Evolutionary conservation across 2,797 vertebrate genomes (phyloP).

Genomic region (Toxotes lorentzi): DNA sequence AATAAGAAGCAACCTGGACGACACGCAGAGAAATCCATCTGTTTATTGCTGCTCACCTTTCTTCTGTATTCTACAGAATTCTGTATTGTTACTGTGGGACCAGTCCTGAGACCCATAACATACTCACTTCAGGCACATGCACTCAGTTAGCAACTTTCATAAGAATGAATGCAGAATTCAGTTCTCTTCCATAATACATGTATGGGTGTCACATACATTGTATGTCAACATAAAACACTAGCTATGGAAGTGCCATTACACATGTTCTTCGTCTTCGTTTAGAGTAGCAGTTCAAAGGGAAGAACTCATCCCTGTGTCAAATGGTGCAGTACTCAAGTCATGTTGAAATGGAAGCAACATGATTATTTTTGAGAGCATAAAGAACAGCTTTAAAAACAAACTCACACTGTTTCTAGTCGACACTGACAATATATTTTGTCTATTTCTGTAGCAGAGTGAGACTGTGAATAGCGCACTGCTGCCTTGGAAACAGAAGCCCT

Average conservation of each 20-base stretch:
- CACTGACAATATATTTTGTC: constrained; percentile 34
- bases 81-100: too few species aligned
- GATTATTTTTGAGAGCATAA: not conserved
- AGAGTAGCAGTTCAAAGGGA: not conserved
- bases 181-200: not conserved
- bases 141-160: not conserved
- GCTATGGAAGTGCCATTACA: not conserved
- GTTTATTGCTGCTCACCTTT: too few species aligned
- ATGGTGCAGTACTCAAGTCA: not conserved
- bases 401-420: not conserved
- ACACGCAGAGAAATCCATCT: too few species aligned
- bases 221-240: not conserved
- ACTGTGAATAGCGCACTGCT: constrained; percentile 43
- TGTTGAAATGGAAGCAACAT: too few species aligned
- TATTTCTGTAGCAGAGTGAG: constrained; percentile 37
- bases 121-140: too few species aligned
- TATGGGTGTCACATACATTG: not conserved
- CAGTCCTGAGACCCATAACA: too few species aligned
- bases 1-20: too few species aligned
- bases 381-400: not conserved
- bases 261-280: constrained; percentile 8
- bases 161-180: not conserved
- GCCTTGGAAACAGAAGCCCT: constrained; percentile 68
- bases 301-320: not conserved
- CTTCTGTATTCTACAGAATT: too few species aligned